phyloP scores from a whole-genome alignment of 1,140 invertebrate genomes.

The Papilio glaucus region DNA sequence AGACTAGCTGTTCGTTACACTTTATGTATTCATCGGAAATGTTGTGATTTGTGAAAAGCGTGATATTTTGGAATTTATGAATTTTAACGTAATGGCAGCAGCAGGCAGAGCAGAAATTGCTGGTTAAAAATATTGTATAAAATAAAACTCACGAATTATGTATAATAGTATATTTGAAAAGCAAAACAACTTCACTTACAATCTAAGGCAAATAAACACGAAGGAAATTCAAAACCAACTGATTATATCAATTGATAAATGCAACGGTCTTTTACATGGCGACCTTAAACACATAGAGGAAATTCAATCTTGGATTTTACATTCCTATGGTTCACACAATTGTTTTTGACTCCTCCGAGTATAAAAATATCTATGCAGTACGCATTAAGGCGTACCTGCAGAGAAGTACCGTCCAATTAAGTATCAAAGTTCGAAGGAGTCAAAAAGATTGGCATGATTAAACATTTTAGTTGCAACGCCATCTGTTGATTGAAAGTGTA shows the following conservation, averaged over 20 bases:
- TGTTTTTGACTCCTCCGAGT: too few species aligned
- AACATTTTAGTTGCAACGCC: conserved; percentile 5
- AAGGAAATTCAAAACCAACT: conserved; percentile 13
- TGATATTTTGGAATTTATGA: too few species aligned
- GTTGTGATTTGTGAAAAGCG: too few species aligned
- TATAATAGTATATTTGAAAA: background rate
- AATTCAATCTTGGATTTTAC: background rate
- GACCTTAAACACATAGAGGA: background rate
- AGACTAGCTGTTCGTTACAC: too few species aligned
- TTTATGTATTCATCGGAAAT: too few species aligned
- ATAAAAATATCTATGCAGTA: too few species aligned
- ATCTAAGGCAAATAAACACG: conserved; percentile 3
- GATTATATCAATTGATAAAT: conserved; percentile 29
- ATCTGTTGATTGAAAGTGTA: background rate
- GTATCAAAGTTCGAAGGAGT: background rate
- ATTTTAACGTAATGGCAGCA: too few species aligned
- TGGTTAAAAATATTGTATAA: too few species aligned
- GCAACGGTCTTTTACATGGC: background rate
- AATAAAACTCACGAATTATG: background rate
- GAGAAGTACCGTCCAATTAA: too few species aligned
- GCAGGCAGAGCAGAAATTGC: too few species aligned
- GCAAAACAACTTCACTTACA: conserved; percentile 5
- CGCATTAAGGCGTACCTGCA: too few species aligned
- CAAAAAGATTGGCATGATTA: background rate
- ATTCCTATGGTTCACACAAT: background rate